Conservation (phyloP, 2,888 invertebrate species). For the Xylocampa areola region DNA sequence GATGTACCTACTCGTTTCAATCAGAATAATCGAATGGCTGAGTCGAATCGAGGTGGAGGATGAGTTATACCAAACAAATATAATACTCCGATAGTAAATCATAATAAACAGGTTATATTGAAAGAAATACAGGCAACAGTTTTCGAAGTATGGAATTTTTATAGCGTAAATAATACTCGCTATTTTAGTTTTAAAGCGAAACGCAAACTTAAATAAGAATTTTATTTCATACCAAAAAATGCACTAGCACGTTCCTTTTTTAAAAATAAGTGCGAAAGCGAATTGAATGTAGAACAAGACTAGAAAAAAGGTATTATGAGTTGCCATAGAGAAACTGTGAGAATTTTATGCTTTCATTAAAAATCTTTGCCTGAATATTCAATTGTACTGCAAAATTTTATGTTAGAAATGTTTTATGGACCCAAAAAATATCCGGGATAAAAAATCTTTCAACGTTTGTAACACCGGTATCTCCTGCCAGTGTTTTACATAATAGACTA, state of each 20-base stretch:
- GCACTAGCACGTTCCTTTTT: not conserved
- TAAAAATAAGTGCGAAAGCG: not conserved
- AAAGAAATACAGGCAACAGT: not conserved
- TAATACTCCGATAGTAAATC: conserved; percentile 12
- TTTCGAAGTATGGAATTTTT: conserved; percentile 17
- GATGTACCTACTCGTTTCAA: conserved; percentile 16
- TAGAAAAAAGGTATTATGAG: not conserved
- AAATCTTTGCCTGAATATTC: not conserved
- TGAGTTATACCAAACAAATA: conserved; percentile 23
- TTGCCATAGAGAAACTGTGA: not conserved
- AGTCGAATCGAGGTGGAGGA: conserved; percentile 17
- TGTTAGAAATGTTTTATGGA: no score
- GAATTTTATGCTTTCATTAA: not conserved
- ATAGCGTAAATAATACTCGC: conserved; percentile 17
- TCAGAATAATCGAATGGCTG: conserved; percentile 7
- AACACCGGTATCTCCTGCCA: no score
- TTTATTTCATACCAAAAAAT: conserved; percentile 7
- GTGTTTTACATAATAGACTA: no score
- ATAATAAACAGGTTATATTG: conserved; percentile 7
- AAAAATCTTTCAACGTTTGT: no score
- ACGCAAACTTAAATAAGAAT: conserved; percentile 14
- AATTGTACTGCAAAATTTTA: no score
- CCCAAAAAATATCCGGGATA: no score
- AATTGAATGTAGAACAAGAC: not conserved
- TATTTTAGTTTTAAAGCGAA: conserved; percentile 13